A percentile compares a stretch with the other conserved stretches of the same genome.
Conservation (phyloP, 2,888 invertebrate genomes). For the Lasioglossum zephyrum region DNA sequence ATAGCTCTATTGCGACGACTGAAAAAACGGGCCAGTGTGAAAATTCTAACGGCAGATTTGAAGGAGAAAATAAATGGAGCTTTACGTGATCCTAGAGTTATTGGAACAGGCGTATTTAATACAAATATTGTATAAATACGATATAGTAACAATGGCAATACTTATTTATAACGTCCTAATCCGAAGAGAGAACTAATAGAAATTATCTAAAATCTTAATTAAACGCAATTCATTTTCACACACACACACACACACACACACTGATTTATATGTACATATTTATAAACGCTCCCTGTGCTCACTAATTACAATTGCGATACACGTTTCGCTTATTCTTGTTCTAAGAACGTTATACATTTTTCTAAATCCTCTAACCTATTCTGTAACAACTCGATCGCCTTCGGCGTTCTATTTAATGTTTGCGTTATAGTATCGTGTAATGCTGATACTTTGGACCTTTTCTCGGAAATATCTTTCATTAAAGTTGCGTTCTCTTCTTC, state of each 20-base stretch:
- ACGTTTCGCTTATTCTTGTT: slow-evolving; percentile 27
- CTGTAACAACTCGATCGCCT: slow-evolving; percentile 57
- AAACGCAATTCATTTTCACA: background rate
- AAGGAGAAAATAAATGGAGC: slow-evolving; percentile 34
- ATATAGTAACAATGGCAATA: background rate
- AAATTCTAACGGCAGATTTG: slow-evolving; percentile 34
- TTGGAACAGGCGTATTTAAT: background rate
- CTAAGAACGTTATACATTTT: slow-evolving; percentile 43
- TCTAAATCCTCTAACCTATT: slow-evolving; percentile 59
- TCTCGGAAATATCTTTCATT: slow-evolving; percentile 64
- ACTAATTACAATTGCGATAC: slow-evolving; percentile 17
- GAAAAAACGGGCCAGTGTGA: slow-evolving; percentile 34
- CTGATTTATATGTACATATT: background rate
- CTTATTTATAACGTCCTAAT: slow-evolving; percentile 1
- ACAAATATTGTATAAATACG: background rate
- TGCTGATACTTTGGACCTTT: slow-evolving; percentile 59
- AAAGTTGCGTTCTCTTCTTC: slow-evolving; percentile 75
- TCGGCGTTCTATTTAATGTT: slow-evolving; percentile 49
- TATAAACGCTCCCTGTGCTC: background rate
- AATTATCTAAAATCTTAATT: background rate
- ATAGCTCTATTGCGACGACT: slow-evolving; percentile 44
- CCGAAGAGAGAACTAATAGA: background rate
- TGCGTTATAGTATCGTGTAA: slow-evolving; percentile 59
- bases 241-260: background rate
- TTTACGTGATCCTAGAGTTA: slow-evolving; percentile 26